Base-by-base conservation (phyloP, 2,113 vertebrate species). In the Cairina moschata region DNA sequence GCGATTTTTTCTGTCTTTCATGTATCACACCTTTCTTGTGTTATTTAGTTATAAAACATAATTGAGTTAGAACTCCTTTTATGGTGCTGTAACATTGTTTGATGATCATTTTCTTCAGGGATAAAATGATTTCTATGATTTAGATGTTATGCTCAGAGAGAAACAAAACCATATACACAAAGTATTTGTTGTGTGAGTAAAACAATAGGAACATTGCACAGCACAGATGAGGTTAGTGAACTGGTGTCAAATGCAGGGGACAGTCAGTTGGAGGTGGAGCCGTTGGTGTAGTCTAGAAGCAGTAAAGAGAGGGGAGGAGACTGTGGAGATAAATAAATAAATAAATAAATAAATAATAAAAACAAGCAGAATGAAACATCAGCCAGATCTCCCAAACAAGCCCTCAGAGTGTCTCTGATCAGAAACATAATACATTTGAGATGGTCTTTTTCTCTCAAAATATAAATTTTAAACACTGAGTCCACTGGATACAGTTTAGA, bases 11-110 rank as follows among this genome's bases (percentile, higher is more conserved):
- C 50, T 52, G 77, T 81, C 36, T 87, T 81, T 62, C 31, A 36
- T 0, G 0, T 13, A 8, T 52, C 59, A 21, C 14, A 32, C 21
- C 7, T 36, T 63, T 63, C 16, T 32, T 75, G 18, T 36, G 20
- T 59, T 67, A 52, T 56, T 83, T 82, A 78, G 11, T 11, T 26
- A 31, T 21, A 84, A 84, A 86, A 71, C 1, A 32, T 10, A 65
- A 65, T 0, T 0, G 21, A 66, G 9, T 29, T 77, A 44, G 16
- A 88, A 91, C 77, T 50, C 34, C 15, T 73, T 34, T 83, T 58
- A 40, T 1, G 9, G 7, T 36, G 3, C 50, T 69, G 55, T 87
- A 50, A 31, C 8, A n/a, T 26, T 32, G 3, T 67, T 82, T 84
- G 28, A 75, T 81, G 29, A 36, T n/a, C 0, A 67, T 71, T 92